Conservation (phyloP, 1,140 invertebrate genomes). For the Monomorium pharaonis region DNA sequence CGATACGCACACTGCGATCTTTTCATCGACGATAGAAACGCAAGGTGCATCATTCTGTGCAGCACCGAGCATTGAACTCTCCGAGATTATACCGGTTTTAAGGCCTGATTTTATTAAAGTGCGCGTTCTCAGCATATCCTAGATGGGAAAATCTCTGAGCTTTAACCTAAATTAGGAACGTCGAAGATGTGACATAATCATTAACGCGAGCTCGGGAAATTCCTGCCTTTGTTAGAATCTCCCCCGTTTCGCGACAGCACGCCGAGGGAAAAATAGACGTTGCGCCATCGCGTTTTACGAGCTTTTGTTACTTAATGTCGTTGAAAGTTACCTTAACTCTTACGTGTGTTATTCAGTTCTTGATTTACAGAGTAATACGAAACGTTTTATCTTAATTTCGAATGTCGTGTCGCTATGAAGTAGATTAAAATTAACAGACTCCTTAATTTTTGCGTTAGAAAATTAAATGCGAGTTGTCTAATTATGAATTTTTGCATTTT, state of each 20-base stretch:
- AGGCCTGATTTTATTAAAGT: slow-evolving; percentile 6
- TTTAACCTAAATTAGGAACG: neutral
- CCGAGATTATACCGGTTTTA: neutral
- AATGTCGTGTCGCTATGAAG: neutral
- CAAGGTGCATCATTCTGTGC: neutral
- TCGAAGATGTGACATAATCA: slow-evolving; percentile 13
- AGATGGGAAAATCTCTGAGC: neutral
- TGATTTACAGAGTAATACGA: neutral
- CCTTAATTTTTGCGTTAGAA: neutral
- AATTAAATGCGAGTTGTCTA: neutral
- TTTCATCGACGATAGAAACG: neutral
- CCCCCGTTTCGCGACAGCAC: neutral
- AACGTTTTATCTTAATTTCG: neutral
- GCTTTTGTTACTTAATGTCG: slow-evolving; percentile 29
- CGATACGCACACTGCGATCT: neutral
- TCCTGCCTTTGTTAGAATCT: slow-evolving; percentile 14
- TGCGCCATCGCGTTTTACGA: slow-evolving; percentile 35
- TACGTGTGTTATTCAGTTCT: neutral
- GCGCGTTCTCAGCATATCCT: neutral
- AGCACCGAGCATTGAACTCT: slow-evolving; percentile 19
- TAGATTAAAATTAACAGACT: neutral
- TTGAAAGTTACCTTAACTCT: neutral
- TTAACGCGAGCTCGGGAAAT: neutral
- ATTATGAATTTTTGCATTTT: neutral
- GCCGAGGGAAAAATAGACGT: neutral